A percentile compares a stretch with the other conserved stretches of the same genome.
Evolutionary conservation across 1,140 invertebrate genomes (phyloP).

Genomic region (Planococcus citri): DNA sequence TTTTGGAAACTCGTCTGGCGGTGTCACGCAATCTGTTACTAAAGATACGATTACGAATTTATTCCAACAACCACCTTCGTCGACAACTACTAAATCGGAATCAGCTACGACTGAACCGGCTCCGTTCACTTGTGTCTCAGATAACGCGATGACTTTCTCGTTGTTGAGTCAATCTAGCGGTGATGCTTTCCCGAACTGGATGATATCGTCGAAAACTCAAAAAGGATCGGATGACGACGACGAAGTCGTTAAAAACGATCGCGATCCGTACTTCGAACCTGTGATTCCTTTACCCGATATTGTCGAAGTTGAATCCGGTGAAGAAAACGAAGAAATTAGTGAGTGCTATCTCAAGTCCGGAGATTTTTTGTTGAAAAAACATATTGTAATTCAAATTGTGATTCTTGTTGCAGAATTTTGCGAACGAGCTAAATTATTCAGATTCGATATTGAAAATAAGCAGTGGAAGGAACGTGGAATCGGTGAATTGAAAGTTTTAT

Average conservation of each 20-base stretch:
- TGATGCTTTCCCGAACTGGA: constrained; percentile 24
- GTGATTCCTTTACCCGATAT: constrained; percentile 48
- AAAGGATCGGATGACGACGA: constrained; percentile 34
- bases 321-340: constrained; percentile 62
- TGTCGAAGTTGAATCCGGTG: constrained; percentile 70
- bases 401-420: constrained; percentile 41
- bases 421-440: constrained; percentile 61
- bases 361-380: background rate
- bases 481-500: constrained; percentile 51
- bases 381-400: too few relatives aligned
- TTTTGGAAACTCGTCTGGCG: background rate
- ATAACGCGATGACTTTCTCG: constrained; percentile 3
- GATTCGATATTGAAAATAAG: constrained; percentile 51
- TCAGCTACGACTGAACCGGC: too few relatives aligned
- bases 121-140: background rate
- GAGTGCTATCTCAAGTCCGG: background rate
- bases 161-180: constrained; percentile 22
- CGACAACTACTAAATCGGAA: too few relatives aligned
- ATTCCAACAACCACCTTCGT: too few relatives aligned
- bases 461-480: constrained; percentile 88
- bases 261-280: constrained; percentile 74
- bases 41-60: background rate
- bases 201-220: too few relatives aligned
- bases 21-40: too few relatives aligned
- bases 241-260: constrained; percentile 39